These are phyloP conservation scores for Coremacera marginata DNA, from an alignment of 2,888 invertebrate genomes.

Conservation along the genomic window DNA sequence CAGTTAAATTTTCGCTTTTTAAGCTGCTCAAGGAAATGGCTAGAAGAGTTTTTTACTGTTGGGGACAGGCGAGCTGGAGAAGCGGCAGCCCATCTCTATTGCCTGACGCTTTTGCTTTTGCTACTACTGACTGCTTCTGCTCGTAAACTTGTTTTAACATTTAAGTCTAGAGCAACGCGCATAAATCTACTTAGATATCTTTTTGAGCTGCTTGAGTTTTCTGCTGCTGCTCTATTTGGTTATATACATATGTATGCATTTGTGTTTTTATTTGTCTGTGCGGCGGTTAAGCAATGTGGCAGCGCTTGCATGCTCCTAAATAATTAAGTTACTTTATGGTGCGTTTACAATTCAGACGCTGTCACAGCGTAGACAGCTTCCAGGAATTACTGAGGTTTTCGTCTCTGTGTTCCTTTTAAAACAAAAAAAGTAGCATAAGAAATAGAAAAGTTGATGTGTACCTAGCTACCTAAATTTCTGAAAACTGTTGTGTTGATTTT, in stretches of 20 bases:
- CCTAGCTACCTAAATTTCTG: too few relatives aligned
- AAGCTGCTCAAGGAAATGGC: neutral
- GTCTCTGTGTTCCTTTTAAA: neutral
- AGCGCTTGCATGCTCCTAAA: constrained; percentile 25
- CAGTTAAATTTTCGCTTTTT: too few relatives aligned
- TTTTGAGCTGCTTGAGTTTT: constrained; percentile 3
- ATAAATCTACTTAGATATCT: constrained; percentile 27
- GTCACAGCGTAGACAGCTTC: constrained; percentile 24
- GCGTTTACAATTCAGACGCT: constrained; percentile 23
- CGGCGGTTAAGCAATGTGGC: neutral
- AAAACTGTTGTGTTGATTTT: too few relatives aligned
- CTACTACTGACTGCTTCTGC: neutral
- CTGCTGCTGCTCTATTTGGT: neutral
- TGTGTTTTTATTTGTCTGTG: too few relatives aligned
- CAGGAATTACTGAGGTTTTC: constrained; percentile 20
- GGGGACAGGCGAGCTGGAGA: neutral
- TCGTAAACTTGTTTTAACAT: constrained; percentile 33
- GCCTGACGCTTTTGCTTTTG: neutral
- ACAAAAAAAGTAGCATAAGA: neutral
- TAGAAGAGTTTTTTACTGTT: neutral
- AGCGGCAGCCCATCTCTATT: neutral
- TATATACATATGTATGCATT: neutral
- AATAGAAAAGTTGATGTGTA: neutral
- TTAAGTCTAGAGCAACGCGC: constrained; percentile 26
- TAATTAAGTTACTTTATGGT: constrained; percentile 29